phyloP scores from a whole-genome alignment of 1,140 invertebrate genomes.

The Camponotus pennsylvanicus region DNA sequence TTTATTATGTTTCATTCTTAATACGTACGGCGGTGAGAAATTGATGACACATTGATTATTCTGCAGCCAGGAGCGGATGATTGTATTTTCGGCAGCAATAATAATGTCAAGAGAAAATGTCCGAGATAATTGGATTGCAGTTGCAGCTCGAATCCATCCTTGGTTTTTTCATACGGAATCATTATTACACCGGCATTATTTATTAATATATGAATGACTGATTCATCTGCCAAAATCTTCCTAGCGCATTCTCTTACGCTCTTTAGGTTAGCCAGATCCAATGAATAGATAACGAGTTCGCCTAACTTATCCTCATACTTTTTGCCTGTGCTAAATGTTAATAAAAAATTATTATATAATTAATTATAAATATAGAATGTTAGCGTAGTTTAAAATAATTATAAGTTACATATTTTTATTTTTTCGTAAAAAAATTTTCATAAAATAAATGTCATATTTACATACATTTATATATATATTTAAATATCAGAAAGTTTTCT shows the following conservation, averaged over 20 bases:
- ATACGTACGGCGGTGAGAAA: not conserved
- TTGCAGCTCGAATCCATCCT: slow-evolving; percentile 94
- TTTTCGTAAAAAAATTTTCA: too few species aligned
- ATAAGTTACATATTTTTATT: too few species aligned
- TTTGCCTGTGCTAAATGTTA: slow-evolving; percentile 67
- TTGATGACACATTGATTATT: slow-evolving; percentile 91
- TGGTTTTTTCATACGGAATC: slow-evolving; percentile 88
- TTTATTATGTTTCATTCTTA: slow-evolving; percentile 73
- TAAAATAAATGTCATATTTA: too few species aligned
- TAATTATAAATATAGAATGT: too few species aligned
- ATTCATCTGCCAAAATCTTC: slow-evolving; percentile 87
- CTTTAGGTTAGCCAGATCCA: slow-evolving; percentile 91
- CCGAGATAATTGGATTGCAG: slow-evolving; percentile 94
- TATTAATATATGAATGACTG: slow-evolving; percentile 90
- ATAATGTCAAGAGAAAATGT: slow-evolving; percentile 94
- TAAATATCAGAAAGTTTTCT: too few species aligned
- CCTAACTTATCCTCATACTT: slow-evolving; percentile 85
- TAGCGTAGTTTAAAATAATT: too few species aligned
- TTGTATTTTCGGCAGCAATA: slow-evolving; percentile 89
- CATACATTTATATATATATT: too few species aligned
- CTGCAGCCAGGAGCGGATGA: slow-evolving; percentile 88
- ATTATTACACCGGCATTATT: slow-evolving; percentile 94
- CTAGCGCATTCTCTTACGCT: slow-evolving; percentile 92
- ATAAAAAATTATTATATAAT: not conserved
- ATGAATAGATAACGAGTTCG: slow-evolving; percentile 87